Evolutionary conservation across 2,797 vertebrate genomes (phyloP), one percentile per base, ranked within the genome.

Genomic region (Neosilurus hyrtlii): DNA sequence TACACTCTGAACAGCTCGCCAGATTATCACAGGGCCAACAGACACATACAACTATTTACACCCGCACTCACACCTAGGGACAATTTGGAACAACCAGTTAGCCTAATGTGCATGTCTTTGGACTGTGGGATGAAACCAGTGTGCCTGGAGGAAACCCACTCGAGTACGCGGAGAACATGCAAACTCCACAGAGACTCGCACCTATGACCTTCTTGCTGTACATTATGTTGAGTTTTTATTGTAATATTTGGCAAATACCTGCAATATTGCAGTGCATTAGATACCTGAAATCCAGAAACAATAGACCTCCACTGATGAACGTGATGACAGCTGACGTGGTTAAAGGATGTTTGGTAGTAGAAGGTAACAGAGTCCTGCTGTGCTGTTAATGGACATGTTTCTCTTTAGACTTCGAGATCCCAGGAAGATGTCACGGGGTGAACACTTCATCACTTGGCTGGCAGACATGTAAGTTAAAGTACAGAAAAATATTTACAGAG

Each of bases 391-490:
- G 14, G 49, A 26, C 52, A 52, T 75, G 30, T 89, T 37, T 71
- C 79, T 84, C 51, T 84, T 77, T 90, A 99, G 98, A 88, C 85
- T 99, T 52, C 94, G 93, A 89, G 96, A 96, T 91, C 95, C 95
- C 9, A 80, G 90, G n/a, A 94, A 91, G 80, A 92, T 97, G 90
- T 95, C 95, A 12, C 93, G 89, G 89, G 92, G 93, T 87, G 95
- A 96, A 82, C 95, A 94, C 83, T 89, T 99, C 83, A 70, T 96
- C 70, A 88, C 95, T 88, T 97, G 97, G 97, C 90, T 99, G 79
- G 96, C 97, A 87, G 98, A 99, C 88, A 89, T 81, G 98, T 99
- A 93, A 95, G 96, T 92, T 80, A 56, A 20, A 78, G n/a, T 59
- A 62, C 57, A 57, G 26, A 52, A 65, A 52, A 83, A 68, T 59